Base-by-base conservation (phyloP, 2,113 vertebrate genomes). In the Labeo catla region DNA sequence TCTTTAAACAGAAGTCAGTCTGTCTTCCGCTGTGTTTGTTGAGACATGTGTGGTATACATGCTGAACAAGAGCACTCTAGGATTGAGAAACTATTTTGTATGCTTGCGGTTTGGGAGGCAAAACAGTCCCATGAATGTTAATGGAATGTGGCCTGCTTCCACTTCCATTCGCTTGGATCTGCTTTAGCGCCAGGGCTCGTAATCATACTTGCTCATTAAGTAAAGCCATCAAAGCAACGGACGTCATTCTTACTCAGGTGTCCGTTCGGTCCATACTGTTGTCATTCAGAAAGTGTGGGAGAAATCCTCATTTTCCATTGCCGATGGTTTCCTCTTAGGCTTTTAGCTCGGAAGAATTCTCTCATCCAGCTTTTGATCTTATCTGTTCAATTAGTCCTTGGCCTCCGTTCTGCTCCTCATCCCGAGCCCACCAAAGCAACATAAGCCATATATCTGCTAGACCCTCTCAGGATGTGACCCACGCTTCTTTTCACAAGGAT, bases 301-400 rank as follows among this genome's bases (percentile, higher is more conserved):
- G 13, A 70, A 23, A 52, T 68, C 23, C 12, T 70, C 13, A 16
- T 65, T 88, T 85, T 76, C 65, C 73, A 50, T 83, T 82, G 65
- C 72, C 15, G 12, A 2, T 10, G 78, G 36, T 76, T 70, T 63
- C 61, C 45, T 78, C 61, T 66, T 59, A 52, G 23, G 49, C 16
- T 84, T 76, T 76, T 43, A 28, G 36, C 54, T 88, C 57, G 78
- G 63, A 70, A 84, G 66, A 84, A 80, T 73, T 80, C 11, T 47
- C 28, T 84, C 52, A 47, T 81, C 52, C 76, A 83, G 54, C 54
- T 84, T 90, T 90, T 90, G 86, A 90, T 90, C 87, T 86, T 81
- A 81, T 88, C 89, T 81, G 68, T 90, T 89, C 87, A 90, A 83
- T 91, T 90, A 89, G 54, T 88, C 84, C 52, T 83, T 88, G 80